Evolutionary conservation across 2,113 vertebrate species (phyloP).

Genomic region (Tyto alba): DNA sequence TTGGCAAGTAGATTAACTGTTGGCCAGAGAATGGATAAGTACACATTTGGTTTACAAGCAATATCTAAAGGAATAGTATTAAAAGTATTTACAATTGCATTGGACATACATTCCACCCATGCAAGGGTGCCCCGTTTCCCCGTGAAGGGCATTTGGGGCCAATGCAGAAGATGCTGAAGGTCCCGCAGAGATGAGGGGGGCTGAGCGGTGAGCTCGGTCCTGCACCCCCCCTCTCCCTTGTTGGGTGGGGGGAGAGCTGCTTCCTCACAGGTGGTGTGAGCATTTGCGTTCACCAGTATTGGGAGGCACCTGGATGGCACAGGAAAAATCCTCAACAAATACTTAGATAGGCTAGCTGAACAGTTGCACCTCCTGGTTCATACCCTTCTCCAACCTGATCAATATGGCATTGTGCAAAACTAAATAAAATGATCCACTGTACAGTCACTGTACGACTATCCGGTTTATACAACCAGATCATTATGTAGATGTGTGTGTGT

Average conservation of each 20-base stretch:
- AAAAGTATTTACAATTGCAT: too few species aligned
- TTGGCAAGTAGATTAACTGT: not conserved
- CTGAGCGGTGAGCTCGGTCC: not conserved
- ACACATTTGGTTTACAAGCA: not conserved
- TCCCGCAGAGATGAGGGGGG: not conserved
- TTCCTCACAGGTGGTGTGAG: not conserved
- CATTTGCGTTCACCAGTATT: fast-evolving
- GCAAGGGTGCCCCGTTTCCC: too few species aligned
- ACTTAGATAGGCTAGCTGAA: not conserved
- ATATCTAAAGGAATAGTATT: not conserved
- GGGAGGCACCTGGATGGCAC: not conserved
- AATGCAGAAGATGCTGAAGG: too few species aligned
- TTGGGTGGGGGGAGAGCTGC: not conserved
- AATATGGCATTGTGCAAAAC: fast-evolving
- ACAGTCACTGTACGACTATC: not conserved
- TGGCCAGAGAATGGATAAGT: not conserved
- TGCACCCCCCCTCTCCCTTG: not conserved
- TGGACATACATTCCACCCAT: fast-evolving
- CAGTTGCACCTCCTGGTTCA: not conserved
- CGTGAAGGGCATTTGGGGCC: fast-evolving
- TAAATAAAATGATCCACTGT: fast-evolving
- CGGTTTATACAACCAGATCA: too few species aligned
- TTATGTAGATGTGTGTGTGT: fast-evolving
- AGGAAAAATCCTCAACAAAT: not conserved
- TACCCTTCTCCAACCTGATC: not conserved